phyloP scores from a whole-genome alignment of 2,888 invertebrate genomes.

The Dione vanillae region DNA sequence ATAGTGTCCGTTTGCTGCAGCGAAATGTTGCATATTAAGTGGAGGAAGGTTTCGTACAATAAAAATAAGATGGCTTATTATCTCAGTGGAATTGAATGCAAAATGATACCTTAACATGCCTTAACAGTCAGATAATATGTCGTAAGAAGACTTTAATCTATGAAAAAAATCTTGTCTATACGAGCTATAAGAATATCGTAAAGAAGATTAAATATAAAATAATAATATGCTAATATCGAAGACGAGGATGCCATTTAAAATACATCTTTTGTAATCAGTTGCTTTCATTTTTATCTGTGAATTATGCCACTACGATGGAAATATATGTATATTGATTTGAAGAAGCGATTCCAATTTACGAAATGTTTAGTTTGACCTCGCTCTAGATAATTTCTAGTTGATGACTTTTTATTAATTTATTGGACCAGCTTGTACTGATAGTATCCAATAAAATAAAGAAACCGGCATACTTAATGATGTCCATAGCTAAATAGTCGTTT shows the following conservation, averaged over 20 bases:
- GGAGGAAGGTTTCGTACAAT: no score
- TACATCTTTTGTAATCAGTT: conserved; percentile 3
- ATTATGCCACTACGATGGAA: background rate
- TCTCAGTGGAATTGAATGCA: no score
- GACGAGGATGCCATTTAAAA: background rate
- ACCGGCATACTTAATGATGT: background rate
- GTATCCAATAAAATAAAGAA: background rate
- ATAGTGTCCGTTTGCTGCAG: no score
- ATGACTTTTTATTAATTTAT: conserved; percentile 5
- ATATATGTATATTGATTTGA: conserved; percentile 8
- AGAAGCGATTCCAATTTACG: conserved; percentile 21
- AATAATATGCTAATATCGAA: background rate
- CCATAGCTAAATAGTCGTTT: background rate
- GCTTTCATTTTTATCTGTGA: background rate
- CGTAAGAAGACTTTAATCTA: background rate
- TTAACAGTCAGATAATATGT: no score
- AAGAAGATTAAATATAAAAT: background rate
- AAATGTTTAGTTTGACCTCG: conserved; percentile 27
- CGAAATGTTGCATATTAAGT: no score
- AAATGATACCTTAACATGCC: no score
- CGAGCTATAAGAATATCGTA: background rate
- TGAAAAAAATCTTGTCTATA: background rate
- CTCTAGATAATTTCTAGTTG: conserved; percentile 22
- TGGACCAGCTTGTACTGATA: conserved; percentile 5
- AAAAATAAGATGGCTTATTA: no score